Evolutionary conservation across 2,113 vertebrate genomes (phyloP), one percentile per base, ranked within the genome.

Genomic region (Tetraodon nigroviridis): DNA sequence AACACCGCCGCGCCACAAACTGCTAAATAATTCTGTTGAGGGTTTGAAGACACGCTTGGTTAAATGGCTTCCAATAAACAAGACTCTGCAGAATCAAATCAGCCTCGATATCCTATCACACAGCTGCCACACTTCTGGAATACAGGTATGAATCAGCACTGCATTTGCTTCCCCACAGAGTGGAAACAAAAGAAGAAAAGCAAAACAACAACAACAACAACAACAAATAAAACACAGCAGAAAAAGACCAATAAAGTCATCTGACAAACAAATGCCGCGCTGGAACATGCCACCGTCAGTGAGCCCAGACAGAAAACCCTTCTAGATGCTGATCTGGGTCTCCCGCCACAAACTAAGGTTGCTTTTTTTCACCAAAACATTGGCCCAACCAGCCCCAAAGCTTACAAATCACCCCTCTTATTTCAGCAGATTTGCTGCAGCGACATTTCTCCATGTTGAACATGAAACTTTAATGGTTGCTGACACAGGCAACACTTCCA

Each of bases 21-120:
- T 47, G 65, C 68, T 79, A 67, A 60, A 76, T 71, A 24, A 65
- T 81, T 67, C 73, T 72, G 65, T 61, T 19, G 66, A 69, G 58
- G 63, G 68, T 76, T 79, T 58, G 60, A 55, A 63, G 72, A 61
- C 60, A 75, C 45, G 63, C 74, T 70, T 24, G 55, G 68, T 64
- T 74, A 74, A 76, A 76, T 73, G 51, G 67, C 64, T 76, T 57
- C 55, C 64, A 69, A 80, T 69, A 77, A 75, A 75, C 74, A 67
- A 74, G 69, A 70, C 19, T 61, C 69, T 55, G 61, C 42, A 54
- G 68, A 75, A 58, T 48, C 50, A 71, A 77, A 78, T 81, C 68
- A 61, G 73, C 47, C 20, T 74, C n/a, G 19, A 76, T 70, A 51
- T 78, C 50, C 46, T 48, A 52, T 62, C 44, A 53, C 22, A 51